Percentiles rank a stretch among this genome's conserved stretches.
These are phyloP conservation scores for Agapetus fuscipes DNA, from an alignment of 2,888 invertebrate genomes.

Conservation along the genomic window DNA sequence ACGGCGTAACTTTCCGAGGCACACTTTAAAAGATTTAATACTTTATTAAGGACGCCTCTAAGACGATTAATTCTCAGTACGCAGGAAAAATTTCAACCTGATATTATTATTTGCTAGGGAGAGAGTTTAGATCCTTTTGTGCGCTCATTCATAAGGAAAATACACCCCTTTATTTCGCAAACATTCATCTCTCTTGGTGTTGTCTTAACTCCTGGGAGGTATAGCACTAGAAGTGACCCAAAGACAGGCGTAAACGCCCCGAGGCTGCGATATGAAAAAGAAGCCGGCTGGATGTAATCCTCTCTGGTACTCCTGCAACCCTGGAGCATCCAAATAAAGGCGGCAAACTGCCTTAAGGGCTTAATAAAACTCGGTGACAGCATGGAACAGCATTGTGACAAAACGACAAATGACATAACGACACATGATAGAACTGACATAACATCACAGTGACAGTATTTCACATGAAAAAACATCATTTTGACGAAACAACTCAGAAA, in stretches of 20 bases:
- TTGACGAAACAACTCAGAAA: too few species aligned
- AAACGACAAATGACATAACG: too few species aligned
- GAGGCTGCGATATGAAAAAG: constrained; percentile 20
- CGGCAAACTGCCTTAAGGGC: constrained; percentile 12
- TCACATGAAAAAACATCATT: too few species aligned
- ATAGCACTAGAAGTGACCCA: constrained; percentile 19
- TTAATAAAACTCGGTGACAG: constrained; percentile 12
- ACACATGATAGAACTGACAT: too few species aligned
- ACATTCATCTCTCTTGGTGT: constrained; percentile 4
- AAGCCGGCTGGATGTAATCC: constrained; percentile 1
- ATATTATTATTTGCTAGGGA: constrained; percentile 16
- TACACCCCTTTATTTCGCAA: background rate
- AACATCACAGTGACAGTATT: too few species aligned
- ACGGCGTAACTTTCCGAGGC: too few species aligned
- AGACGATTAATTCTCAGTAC: constrained; percentile 18
- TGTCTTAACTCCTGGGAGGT: constrained; percentile 10
- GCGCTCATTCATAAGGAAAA: background rate
- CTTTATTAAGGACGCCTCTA: constrained; percentile 4
- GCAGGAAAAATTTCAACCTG: constrained; percentile 19
- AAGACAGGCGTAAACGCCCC: constrained; percentile 19
- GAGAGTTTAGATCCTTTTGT: constrained; percentile 11
- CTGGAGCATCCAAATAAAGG: constrained; percentile 5
- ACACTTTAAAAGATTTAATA: constrained; percentile 3
- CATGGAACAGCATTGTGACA: too few species aligned
- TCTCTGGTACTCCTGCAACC: background rate